These are phyloP conservation scores for Malurus alboscapulatus DNA, from an alignment of 2,113 vertebrate species.

Conservation along the genomic window DNA sequence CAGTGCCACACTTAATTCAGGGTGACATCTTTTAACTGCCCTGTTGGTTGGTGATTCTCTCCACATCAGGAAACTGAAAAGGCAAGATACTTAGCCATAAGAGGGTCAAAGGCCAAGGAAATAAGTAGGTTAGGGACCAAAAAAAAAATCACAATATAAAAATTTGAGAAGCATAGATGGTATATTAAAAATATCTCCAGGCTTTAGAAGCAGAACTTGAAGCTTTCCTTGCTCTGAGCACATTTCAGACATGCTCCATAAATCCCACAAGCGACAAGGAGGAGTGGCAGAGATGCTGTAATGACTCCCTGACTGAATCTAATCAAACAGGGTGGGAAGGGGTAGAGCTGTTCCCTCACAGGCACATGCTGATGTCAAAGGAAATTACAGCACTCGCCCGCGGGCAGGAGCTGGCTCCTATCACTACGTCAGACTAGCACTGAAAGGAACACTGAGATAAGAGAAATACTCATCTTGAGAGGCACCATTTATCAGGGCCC, in stretches of 20 bases:
- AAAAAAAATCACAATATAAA: not conserved
- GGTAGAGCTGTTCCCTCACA: slow-evolving; percentile 14
- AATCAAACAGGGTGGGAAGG: slow-evolving; percentile 28
- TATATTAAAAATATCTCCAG: not conserved
- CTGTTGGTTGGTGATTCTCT: not conserved
- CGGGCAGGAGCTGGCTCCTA: slow-evolving; percentile 10
- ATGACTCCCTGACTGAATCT: not conserved
- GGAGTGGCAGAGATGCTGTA: slow-evolving; percentile 7
- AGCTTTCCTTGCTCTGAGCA: not conserved
- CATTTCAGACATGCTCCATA: not conserved
- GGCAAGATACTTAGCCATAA: not conserved
- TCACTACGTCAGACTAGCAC: not conserved
- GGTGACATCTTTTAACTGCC: not conserved
- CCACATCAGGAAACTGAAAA: not conserved
- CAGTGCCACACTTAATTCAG: not conserved
- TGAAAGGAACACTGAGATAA: not conserved
- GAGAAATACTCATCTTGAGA: not conserved
- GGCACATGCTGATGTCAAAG: slow-evolving; percentile 26
- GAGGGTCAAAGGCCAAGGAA: not conserved
- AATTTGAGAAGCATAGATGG: not conserved
- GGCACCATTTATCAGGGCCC: not conserved
- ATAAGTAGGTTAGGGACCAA: not conserved
- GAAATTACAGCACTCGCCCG: not conserved
- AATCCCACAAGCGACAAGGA: not conserved
- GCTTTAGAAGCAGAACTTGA: not conserved